phyloP scores from a whole-genome alignment of 2,888 invertebrate genomes.

The Limnephilus marmoratus region DNA sequence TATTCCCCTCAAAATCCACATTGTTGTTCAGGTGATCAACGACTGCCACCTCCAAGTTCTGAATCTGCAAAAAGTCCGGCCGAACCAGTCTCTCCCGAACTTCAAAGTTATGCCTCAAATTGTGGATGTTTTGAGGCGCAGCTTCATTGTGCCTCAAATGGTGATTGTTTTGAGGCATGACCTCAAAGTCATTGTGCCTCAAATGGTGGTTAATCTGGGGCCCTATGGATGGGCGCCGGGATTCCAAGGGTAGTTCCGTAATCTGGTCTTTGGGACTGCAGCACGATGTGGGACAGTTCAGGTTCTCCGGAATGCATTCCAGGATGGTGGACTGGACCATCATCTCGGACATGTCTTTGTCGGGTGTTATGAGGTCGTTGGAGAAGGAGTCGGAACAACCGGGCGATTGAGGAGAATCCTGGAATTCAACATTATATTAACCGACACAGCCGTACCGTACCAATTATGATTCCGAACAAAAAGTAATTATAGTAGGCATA shows the following conservation, averaged over 20 bases:
- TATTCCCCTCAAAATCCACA: conserved; percentile 73
- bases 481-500: no score
- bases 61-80: conserved; percentile 58
- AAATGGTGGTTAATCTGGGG: conserved; percentile 39
- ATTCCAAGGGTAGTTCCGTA: conserved; percentile 15
- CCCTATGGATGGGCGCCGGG: conserved; percentile 54
- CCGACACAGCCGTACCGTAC: no score
- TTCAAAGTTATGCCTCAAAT: conserved; percentile 39
- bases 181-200: conserved; percentile 34
- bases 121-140: background rate
- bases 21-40: conserved; percentile 73
- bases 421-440: background rate
- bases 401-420: conserved; percentile 63
- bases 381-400: conserved; percentile 61
- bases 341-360: conserved; percentile 58
- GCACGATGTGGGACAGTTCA: conserved; percentile 55
- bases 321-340: conserved; percentile 55
- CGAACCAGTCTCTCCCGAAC: conserved; percentile 47
- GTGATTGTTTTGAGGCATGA: conserved; percentile 7
- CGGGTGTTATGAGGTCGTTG: conserved; percentile 62
- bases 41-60: conserved; percentile 66
- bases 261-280: conserved; percentile 43
- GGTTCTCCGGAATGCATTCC: conserved; percentile 62
- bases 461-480: no score
- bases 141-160: conserved; percentile 24